These are phyloP conservation scores for Danio kyathit DNA, from an alignment of 2,797 vertebrate species.

Conservation along the genomic window DNA sequence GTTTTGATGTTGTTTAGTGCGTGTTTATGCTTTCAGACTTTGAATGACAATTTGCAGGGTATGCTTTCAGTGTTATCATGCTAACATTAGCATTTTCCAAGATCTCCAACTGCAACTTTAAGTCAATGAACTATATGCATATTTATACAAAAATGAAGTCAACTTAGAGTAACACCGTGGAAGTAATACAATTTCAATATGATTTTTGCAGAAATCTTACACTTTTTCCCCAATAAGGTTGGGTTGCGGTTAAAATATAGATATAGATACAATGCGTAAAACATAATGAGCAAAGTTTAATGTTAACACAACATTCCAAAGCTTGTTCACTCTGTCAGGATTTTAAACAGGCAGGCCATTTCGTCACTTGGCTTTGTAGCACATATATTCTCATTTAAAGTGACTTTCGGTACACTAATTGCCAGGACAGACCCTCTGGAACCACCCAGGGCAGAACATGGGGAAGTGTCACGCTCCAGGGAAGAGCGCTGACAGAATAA, in stretches of 20 bases:
- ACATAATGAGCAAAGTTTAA: background rate
- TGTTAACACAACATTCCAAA: conserved; percentile 1
- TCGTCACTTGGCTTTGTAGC: conserved; percentile 1
- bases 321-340: background rate
- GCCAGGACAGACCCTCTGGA: conserved; percentile 17
- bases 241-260: background rate
- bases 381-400: conserved; percentile 31
- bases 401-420: conserved; percentile 27
- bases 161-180: too few relatives aligned
- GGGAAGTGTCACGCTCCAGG: conserved; percentile 18
- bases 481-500: conserved; percentile 38
- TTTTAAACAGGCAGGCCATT: conserved; percentile 1
- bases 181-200: too few relatives aligned
- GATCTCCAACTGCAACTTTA: too few relatives aligned
- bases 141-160: too few relatives aligned
- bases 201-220: too few relatives aligned
- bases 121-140: too few relatives aligned
- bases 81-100: too few relatives aligned
- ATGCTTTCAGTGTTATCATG: too few relatives aligned
- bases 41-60: too few relatives aligned
- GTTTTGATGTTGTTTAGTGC: too few relatives aligned
- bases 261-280: background rate
- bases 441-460: conserved; percentile 21
- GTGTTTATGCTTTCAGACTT: too few relatives aligned
- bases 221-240: background rate